A percentile compares a stretch with the other conserved stretches of the same genome.
Evolutionary conservation across 2,797 vertebrate genomes (phyloP).

Genomic region (Oryzias sinensis): DNA sequence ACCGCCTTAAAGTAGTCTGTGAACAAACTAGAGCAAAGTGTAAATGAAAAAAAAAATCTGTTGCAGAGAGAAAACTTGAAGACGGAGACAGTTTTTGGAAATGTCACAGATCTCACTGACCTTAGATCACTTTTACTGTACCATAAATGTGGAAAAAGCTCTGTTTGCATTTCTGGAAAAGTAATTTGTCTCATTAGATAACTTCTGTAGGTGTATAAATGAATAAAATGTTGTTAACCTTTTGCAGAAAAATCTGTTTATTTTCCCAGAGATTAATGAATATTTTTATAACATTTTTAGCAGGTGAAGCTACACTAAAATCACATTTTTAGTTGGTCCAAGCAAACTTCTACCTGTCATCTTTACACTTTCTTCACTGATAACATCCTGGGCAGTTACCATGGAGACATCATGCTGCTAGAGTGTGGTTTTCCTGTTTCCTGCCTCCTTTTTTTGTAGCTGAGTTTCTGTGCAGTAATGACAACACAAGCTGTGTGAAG

Average conservation of each 20-base stretch:
- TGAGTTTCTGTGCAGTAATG: slow-evolving; percentile 31
- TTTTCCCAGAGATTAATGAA: not conserved
- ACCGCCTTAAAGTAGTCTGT: too few relatives aligned
- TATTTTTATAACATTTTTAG: not conserved
- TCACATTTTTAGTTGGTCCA: slow-evolving; percentile 3
- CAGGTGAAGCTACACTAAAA: not conserved
- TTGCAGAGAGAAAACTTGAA: too few relatives aligned
- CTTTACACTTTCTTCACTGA: slow-evolving; percentile 42
- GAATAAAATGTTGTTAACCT: not conserved
- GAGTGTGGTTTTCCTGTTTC: slow-evolving; percentile 85
- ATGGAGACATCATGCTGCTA: slow-evolving; percentile 64
- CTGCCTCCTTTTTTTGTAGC: slow-evolving; percentile 54
- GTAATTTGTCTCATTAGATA: too few relatives aligned
- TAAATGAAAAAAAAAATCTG: too few relatives aligned
- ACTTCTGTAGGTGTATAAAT: not conserved
- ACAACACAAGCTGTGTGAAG: slow-evolving; percentile 35
- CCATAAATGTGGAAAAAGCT: too few relatives aligned
- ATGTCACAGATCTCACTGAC: too few relatives aligned
- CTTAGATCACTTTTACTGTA: too few relatives aligned
- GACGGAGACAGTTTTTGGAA: too few relatives aligned
- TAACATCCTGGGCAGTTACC: slow-evolving; percentile 77
- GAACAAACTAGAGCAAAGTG: too few relatives aligned
- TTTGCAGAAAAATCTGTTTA: not conserved
- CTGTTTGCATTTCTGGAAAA: too few relatives aligned
- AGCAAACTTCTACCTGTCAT: slow-evolving; percentile 46